These are phyloP conservation scores for Leptopilina myrica DNA, from an alignment of 2,888 invertebrate species.

Conservation along the genomic window DNA sequence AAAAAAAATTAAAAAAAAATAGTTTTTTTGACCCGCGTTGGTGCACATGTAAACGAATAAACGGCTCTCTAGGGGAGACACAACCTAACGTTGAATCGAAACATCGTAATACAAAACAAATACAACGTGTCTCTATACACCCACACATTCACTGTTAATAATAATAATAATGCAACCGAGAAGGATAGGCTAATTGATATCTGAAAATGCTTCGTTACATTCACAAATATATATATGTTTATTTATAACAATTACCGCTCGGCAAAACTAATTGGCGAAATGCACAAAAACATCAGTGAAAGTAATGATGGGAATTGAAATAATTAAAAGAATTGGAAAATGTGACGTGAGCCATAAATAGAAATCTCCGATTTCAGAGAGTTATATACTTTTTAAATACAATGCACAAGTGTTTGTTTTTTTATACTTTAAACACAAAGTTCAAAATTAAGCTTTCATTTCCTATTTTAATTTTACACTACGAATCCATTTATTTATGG, in stretches of 20 bases:
- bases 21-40: slow-evolving; percentile 48
- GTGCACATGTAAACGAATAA: slow-evolving; percentile 53
- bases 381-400: neutral
- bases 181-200: slow-evolving; percentile 26
- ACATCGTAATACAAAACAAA: slow-evolving; percentile 34
- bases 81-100: slow-evolving; percentile 39
- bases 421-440: neutral
- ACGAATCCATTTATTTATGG: too few species aligned
- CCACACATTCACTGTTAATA: neutral
- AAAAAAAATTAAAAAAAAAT: slow-evolving; percentile 41
- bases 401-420: neutral
- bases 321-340: slow-evolving; percentile 18
- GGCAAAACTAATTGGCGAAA: slow-evolving; percentile 27
- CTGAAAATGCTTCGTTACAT: slow-evolving; percentile 22
- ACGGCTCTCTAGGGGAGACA: slow-evolving; percentile 54
- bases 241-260: slow-evolving; percentile 31
- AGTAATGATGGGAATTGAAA: slow-evolving; percentile 28
- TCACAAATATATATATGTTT: slow-evolving; percentile 6
- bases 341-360: slow-evolving; percentile 13
- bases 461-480: too few species aligned
- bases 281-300: slow-evolving; percentile 6
- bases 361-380: slow-evolving; percentile 20
- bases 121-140: neutral
- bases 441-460: neutral
- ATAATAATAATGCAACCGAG: neutral